These are phyloP conservation scores for Entomyzon cyanotis DNA, from an alignment of 2,113 vertebrate genomes.

Conservation along the genomic window DNA sequence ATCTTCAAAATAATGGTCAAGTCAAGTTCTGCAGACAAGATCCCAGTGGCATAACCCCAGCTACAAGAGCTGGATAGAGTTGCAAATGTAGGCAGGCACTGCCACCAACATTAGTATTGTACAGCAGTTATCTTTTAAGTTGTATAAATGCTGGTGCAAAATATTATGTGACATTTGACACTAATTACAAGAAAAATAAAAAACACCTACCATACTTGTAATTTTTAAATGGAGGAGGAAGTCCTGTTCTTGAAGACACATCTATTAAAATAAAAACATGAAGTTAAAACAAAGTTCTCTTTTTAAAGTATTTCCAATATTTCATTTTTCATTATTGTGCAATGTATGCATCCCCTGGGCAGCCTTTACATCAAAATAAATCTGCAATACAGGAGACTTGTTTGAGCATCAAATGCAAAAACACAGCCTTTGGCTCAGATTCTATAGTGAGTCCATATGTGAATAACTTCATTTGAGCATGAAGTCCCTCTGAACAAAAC, in stretches of 20 bases:
- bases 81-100: neutral
- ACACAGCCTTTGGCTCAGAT: neutral
- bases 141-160: neutral
- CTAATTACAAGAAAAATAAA: neutral
- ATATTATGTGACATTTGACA: neutral
- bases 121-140: neutral
- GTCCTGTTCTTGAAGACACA: constrained; percentile 75
- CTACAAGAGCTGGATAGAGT: neutral
- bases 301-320: neutral
- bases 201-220: constrained; percentile 86
- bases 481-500: neutral
- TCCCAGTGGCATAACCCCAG: neutral
- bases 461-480: neutral
- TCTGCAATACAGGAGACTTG: neutral
- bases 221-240: constrained; percentile 88
- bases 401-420: neutral
- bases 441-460: neutral
- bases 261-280: constrained; percentile 73
- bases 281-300: neutral
- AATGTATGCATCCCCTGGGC: neutral
- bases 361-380: neutral
- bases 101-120: neutral
- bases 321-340: neutral
- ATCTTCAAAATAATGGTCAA: neutral
- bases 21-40: neutral